These are phyloP conservation scores for Caerostris extrusa DNA, from an alignment of 1,140 invertebrate species.

Conservation along the genomic window DNA sequence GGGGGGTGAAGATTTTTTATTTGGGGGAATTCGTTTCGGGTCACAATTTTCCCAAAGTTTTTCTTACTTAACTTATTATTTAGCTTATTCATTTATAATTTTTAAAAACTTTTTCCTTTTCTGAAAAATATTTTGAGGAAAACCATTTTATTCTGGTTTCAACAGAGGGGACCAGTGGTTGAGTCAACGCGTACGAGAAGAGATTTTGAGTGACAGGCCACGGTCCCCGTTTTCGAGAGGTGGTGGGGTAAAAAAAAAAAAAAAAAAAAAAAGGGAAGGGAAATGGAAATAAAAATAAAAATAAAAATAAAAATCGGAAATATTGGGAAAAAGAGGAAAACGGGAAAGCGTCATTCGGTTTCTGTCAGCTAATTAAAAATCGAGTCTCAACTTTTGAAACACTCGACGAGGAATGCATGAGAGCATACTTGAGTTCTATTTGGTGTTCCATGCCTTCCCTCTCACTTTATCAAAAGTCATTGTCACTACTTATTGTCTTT, in stretches of 20 bases:
- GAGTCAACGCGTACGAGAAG: background rate
- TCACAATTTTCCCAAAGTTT: background rate
- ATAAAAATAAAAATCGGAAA: constrained; percentile 32
- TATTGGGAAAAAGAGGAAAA: constrained; percentile 26
- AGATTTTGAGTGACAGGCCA: constrained; percentile 50
- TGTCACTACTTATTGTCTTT: constrained; percentile 73
- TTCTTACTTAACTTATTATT: background rate
- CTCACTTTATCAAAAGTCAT: constrained; percentile 65
- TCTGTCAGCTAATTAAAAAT: constrained; percentile 77
- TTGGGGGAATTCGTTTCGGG: background rate
- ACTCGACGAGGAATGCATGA: constrained; percentile 68
- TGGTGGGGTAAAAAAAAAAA: background rate
- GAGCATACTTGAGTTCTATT: constrained; percentile 30
- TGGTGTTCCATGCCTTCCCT: background rate
- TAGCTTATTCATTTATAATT: background rate
- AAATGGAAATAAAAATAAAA: background rate
- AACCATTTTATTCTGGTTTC: background rate
- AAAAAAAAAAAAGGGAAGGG: background rate
- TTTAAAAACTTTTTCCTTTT: background rate
- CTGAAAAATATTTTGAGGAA: background rate
- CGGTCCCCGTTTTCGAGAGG: background rate
- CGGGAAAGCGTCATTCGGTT: constrained; percentile 53
- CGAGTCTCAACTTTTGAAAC: constrained; percentile 59
- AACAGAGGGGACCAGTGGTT: background rate
- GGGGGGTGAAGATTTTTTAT: background rate